A percentile compares a stretch with the other conserved stretches of the same genome.
These are phyloP conservation scores for Antedon mediterranea DNA, from an alignment of 53 echinoderm and acorn worm genomes.

Conservation along the genomic window DNA sequence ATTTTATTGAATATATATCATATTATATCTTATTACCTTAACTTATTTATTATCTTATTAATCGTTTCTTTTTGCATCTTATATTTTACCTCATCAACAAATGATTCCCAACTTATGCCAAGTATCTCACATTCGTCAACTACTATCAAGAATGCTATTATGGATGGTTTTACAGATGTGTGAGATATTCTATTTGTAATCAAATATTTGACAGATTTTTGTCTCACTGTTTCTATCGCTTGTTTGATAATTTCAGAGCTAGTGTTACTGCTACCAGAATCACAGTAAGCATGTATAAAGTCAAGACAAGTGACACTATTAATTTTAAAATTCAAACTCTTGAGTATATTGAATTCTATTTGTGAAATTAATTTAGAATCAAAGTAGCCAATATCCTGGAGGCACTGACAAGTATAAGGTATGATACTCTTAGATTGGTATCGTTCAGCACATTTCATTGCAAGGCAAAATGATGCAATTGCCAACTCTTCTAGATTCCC, in stretches of 20 bases:
- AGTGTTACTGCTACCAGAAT: neutral
- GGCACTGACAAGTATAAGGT: neutral
- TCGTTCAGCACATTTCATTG: neutral
- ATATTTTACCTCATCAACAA: neutral
- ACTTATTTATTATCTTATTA: too few relatives aligned
- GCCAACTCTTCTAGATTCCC: neutral
- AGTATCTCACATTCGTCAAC: neutral
- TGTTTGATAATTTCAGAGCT: neutral
- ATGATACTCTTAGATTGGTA: neutral
- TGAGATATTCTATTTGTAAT: neutral
- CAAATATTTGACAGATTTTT: neutral
- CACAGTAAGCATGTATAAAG: neutral
- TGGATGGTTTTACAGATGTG: neutral
- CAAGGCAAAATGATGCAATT: neutral
- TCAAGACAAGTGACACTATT: neutral
- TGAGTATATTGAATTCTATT: neutral
- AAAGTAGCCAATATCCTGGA: neutral
- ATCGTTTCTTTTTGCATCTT: too few relatives aligned
- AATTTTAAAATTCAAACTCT: neutral
- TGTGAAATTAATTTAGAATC: neutral
- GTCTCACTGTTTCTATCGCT: neutral
- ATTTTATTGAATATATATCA: too few relatives aligned
- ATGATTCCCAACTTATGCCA: neutral
- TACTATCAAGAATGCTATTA: neutral
- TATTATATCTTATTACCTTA: too few relatives aligned